These are phyloP conservation scores for Antedon mediterranea DNA, from an alignment of 53 echinoderm and acorn worm genomes.

Conservation along the genomic window DNA sequence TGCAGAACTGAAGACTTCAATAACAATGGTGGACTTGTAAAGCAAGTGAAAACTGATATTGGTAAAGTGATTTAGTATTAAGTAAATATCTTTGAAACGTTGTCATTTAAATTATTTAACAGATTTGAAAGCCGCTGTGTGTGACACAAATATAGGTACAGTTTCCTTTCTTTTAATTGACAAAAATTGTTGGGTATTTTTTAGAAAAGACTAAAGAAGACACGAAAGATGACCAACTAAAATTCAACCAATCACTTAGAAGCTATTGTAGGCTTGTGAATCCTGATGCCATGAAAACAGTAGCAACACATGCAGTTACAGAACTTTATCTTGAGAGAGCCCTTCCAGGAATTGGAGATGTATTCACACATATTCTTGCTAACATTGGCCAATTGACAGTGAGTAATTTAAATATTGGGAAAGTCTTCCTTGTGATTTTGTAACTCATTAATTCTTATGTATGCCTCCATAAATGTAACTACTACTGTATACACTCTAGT, in stretches of 20 bases:
- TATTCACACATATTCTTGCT: slow-evolving; percentile 20
- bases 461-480: background rate
- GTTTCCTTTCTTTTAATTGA: no score
- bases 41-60: background rate
- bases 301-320: slow-evolving; percentile 7
- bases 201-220: background rate
- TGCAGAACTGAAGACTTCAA: background rate
- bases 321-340: slow-evolving; percentile 27
- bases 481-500: no score
- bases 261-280: slow-evolving; percentile 33
- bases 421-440: background rate
- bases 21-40: background rate
- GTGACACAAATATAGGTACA: no score
- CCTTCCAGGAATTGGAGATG: slow-evolving; percentile 8
- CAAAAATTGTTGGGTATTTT: no score
- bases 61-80: background rate
- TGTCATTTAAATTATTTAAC: no score
- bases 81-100: background rate
- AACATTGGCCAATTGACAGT: slow-evolving; percentile 30
- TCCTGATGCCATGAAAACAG: slow-evolving; percentile 13
- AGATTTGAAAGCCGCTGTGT: no score
- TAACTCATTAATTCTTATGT: background rate
- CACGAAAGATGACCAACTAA: slow-evolving; percentile 11
- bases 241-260: slow-evolving; percentile 24
- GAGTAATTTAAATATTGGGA: background rate